These are phyloP conservation scores for Mesochorus sp. DNA, from an alignment of 2,888 invertebrate genomes.

Conservation along the genomic window DNA sequence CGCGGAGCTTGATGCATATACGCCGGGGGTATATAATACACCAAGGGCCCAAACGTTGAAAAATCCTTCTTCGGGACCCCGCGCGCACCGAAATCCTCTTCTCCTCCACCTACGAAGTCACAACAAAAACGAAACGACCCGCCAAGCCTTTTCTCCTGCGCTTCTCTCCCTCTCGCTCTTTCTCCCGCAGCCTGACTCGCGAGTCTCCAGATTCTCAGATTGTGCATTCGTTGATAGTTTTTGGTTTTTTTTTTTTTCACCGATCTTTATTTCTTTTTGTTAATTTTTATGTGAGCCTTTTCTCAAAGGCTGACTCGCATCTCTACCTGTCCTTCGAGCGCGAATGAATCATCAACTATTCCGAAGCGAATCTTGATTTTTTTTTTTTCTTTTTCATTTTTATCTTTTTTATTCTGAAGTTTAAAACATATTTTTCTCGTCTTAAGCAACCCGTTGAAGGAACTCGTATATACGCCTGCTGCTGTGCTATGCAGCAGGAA, in stretches of 20 bases:
- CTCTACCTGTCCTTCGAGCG: too few species aligned
- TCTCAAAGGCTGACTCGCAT: too few species aligned
- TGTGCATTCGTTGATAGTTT: constrained; percentile 40
- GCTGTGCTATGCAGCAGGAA: too few species aligned
- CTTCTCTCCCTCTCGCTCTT: constrained; percentile 14
- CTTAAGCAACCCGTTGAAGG: too few species aligned
- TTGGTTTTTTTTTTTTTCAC: constrained; percentile 28
- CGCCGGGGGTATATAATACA: constrained; percentile 7
- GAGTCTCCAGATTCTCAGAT: constrained; percentile 60
- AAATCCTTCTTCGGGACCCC: constrained; percentile 64
- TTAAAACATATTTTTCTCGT: too few species aligned
- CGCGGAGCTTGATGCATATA: constrained; percentile 9
- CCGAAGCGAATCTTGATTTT: too few species aligned
- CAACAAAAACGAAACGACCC: constrained; percentile 37
- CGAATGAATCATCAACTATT: too few species aligned
- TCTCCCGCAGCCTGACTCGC: constrained; percentile 25
- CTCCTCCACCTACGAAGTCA: constrained; percentile 72
- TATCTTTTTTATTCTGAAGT: too few species aligned
- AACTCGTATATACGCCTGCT: too few species aligned
- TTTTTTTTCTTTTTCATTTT: too few species aligned
- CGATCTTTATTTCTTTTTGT: not conserved
- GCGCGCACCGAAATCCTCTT: constrained; percentile 72
- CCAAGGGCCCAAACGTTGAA: constrained; percentile 37
- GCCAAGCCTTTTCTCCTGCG: constrained; percentile 24
- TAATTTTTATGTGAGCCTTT: not conserved